Conservation (phyloP, 2,113 vertebrate genomes). For the Tauraco erythrolophus region DNA sequence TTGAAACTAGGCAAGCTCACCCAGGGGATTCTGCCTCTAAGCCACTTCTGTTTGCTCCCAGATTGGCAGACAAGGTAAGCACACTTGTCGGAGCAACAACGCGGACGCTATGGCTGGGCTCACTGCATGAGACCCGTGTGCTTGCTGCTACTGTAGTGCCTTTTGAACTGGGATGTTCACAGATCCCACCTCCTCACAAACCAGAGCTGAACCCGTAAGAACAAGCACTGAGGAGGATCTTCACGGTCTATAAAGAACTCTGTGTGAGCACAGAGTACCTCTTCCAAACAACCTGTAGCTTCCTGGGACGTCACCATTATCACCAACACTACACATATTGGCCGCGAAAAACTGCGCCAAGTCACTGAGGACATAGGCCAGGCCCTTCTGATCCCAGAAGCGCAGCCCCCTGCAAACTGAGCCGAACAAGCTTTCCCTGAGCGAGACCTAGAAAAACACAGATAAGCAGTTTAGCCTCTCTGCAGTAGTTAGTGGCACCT, state of each 20-base stretch:
- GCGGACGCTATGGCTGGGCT: background rate
- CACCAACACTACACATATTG: background rate
- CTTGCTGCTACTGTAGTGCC: background rate
- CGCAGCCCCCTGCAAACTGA: background rate
- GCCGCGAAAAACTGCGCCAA: background rate
- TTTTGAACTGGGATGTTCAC: background rate
- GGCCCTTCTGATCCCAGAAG: background rate
- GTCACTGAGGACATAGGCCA: background rate
- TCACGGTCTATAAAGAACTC: background rate
- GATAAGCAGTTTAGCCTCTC: background rate
- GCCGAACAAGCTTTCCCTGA: background rate
- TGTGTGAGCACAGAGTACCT: background rate
- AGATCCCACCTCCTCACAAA: background rate
- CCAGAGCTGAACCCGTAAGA: background rate
- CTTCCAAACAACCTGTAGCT: background rate
- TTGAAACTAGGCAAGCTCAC: background rate
- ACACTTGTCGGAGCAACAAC: background rate
- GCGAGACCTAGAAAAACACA: background rate
- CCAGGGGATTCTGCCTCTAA: background rate
- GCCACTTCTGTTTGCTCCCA: background rate
- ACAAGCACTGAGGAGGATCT: background rate
- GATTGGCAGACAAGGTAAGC: background rate
- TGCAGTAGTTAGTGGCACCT: background rate
- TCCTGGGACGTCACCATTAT: background rate
- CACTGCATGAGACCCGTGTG: accelerated